A percentile compares a stretch with the other conserved stretches of the same genome.
These are phyloP conservation scores for Apodemia mormo DNA, from an alignment of 2,888 invertebrate genomes.

Conservation along the genomic window DNA sequence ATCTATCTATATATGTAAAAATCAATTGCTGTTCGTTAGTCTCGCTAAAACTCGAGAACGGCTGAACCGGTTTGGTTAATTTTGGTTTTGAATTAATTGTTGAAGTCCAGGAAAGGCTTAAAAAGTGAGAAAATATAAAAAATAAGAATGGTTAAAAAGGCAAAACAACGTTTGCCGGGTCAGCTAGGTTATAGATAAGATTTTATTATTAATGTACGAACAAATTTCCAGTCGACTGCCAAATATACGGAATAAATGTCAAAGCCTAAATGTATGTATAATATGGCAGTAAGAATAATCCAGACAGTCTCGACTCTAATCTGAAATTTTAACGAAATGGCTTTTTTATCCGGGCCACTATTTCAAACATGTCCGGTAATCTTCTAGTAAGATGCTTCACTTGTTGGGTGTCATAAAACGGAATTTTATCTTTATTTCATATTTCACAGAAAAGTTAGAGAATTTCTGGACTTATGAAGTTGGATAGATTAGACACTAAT, in stretches of 20 bases:
- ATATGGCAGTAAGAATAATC: slow-evolving; percentile 37
- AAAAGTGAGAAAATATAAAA: too few relatives aligned
- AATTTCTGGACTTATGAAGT: background rate
- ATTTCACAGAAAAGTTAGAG: slow-evolving; percentile 4
- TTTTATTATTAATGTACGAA: too few relatives aligned
- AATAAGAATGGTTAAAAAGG: too few relatives aligned
- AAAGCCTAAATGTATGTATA: slow-evolving; percentile 3
- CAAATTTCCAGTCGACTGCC: too few relatives aligned
- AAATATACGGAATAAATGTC: background rate
- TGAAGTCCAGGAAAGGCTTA: too few relatives aligned
- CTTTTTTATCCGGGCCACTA: slow-evolving; percentile 38
- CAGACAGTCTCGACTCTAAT: slow-evolving; percentile 34
- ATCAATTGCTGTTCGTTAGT: too few relatives aligned
- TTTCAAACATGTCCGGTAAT: slow-evolving; percentile 23
- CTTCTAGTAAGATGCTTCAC: slow-evolving; percentile 17
- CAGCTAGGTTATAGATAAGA: too few relatives aligned
- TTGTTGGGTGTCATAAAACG: slow-evolving; percentile 14
- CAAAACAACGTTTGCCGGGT: too few relatives aligned
- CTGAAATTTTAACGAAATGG: slow-evolving; percentile 45
- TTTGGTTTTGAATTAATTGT: too few relatives aligned
- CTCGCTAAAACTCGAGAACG: too few relatives aligned
- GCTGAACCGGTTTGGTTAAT: too few relatives aligned
- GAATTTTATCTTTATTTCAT: slow-evolving; percentile 9
- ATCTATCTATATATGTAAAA: too few relatives aligned
- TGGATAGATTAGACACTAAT: background rate